Evolutionary conservation across 35 echinoderm and acorn worm species (phyloP), one percentile per base, ranked within the genome.

Genomic region (Holothuria glaberrima): DNA sequence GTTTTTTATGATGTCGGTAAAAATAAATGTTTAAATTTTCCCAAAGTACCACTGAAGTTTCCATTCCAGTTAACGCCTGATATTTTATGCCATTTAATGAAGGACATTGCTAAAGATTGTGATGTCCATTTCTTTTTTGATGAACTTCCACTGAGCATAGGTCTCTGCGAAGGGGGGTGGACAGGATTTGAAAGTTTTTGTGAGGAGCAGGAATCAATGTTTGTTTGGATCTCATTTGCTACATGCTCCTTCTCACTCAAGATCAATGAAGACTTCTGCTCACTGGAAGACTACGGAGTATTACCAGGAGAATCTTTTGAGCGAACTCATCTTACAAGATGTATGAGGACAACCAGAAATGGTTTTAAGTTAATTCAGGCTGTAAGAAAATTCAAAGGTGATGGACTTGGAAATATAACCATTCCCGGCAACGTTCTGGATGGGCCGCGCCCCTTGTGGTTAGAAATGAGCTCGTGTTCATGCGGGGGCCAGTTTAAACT

Each of bases 141-240:
- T 68, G 83, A 86, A 54, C 6, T 86, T 30, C 83, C 83, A 63
- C 30, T 86, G 10, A 46, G 59, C 34, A 67, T 86, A 13, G 79
- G 79, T 82, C 18, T 50, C 24, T 82, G 36, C 21, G 14, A 57
- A 58, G 17, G 62, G 0, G 62, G 32, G 2, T 86, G 83, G 83
- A 19, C 36, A 19, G 13, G 17, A 86, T 66, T 86, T 27, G 59
- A 86, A 25, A 22, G n/a, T 5, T 86, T 86, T 33, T 66, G 10
- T 61, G 13, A 86, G 30, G 2, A 68, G 1, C 57, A 68, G 46
- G 24, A 19, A 20, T 22, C 21, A 9, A 86, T 68, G 59, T 36
- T 33, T 31, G 83, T 86, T 28, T 86, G 83, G 83, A 86, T 86
- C 14, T 19, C 83, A 12, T 64, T 86, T n/a, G 25, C 83, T 36